A percentile compares a stretch with the other conserved stretches of the same genome.
Conservation (phyloP, 2,113 vertebrate genomes). For the Aphyosemion australe region DNA sequence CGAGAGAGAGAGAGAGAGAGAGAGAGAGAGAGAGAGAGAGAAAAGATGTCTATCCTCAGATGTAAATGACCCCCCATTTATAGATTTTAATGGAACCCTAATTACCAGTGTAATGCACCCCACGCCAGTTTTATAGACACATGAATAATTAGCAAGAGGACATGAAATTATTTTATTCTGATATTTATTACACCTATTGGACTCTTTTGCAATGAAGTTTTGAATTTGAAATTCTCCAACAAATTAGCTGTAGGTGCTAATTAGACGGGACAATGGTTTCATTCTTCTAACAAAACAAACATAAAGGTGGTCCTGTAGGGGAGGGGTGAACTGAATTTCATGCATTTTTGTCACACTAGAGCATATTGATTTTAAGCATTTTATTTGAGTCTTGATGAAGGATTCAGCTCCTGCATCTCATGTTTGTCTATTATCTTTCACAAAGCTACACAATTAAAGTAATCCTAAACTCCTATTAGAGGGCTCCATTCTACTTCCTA, state of each 20-base stretch:
- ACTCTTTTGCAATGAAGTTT: constrained; percentile 76
- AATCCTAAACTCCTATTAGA: no score
- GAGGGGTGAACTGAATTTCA: not conserved
- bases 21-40: constrained; percentile 54
- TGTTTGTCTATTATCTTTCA: no score
- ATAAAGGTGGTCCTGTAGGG: constrained; percentile 3
- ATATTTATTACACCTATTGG: constrained; percentile 79
- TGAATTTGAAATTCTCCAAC: constrained; percentile 78
- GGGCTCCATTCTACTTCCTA: no score
- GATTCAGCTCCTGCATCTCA: no score
- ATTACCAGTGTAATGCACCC: constrained; percentile 78
- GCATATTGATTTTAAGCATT: no score
- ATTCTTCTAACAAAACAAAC: constrained; percentile 36
- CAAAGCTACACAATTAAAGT: no score
- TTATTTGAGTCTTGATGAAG: no score
- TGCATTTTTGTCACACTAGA: no score
- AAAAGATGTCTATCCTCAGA: constrained; percentile 68
- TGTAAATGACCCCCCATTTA: constrained; percentile 80
- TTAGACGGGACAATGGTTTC: constrained; percentile 67
- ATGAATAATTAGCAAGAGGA: constrained; percentile 76
- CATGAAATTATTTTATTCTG: constrained; percentile 80
- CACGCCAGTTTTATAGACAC: constrained; percentile 68
- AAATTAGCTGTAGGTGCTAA: constrained; percentile 70
- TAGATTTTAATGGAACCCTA: constrained; percentile 83
- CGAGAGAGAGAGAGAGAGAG: constrained; percentile 45